Evolutionary conservation across 2,113 vertebrate species (phyloP).

Genomic region (Poeciliopsis turrubarensis): DNA sequence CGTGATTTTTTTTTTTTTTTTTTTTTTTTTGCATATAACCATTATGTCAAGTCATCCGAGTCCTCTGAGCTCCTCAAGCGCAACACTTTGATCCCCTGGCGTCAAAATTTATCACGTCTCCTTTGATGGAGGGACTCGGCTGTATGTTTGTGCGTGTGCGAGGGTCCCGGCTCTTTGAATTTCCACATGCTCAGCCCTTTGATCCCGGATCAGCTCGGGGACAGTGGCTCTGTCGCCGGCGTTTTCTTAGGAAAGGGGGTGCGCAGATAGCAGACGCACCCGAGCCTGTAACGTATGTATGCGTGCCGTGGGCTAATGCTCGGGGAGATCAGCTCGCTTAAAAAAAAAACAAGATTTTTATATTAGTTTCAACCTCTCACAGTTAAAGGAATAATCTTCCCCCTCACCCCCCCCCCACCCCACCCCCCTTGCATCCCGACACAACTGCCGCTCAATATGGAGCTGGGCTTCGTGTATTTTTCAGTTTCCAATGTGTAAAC

Average conservation of each 20-base stretch:
- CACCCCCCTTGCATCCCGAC: background rate
- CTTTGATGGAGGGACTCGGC: slow-evolving; percentile 28
- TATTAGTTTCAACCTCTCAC: background rate
- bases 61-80: slow-evolving; percentile 22
- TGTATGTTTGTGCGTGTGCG: slow-evolving; percentile 23
- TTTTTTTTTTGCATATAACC: slow-evolving; percentile 6
- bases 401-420: fast-evolving
- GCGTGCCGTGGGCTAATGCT: slow-evolving; percentile 3
- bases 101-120: slow-evolving; percentile 38
- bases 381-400: background rate
- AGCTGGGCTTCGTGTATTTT: background rate
- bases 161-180: slow-evolving; percentile 32
- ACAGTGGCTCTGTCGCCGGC: slow-evolving; percentile 31
- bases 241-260: slow-evolving; percentile 2
- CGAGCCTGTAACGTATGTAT: slow-evolving; percentile 6
- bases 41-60: slow-evolving; percentile 32
- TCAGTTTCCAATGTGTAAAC: slow-evolving; percentile 4
- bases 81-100: slow-evolving; percentile 34
- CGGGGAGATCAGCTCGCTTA: background rate
- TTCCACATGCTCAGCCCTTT: slow-evolving; percentile 23
- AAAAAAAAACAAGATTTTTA: background rate
- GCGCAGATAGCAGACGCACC: slow-evolving; percentile 16
- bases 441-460: background rate
- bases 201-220: slow-evolving; percentile 56
- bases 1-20: background rate